Evolutionary conservation across 1,140 invertebrate genomes (phyloP), one percentile per base, ranked within the genome.

Genomic region (Pantala flavescens): DNA sequence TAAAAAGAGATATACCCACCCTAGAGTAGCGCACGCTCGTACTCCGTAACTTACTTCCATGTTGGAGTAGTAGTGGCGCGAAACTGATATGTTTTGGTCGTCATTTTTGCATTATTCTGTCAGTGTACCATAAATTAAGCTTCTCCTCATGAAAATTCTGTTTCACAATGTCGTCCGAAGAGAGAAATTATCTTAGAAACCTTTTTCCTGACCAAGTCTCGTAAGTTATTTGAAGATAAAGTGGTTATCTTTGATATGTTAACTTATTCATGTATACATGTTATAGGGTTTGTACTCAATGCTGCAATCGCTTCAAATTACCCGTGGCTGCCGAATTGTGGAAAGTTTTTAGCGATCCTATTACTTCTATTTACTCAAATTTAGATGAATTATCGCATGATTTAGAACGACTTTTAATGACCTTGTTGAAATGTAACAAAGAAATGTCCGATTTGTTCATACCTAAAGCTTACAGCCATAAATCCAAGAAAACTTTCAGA

Each of bases 321-420:
- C 12, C 49, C 49, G n/a, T 63, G 14, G 49, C n/a, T 19, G 49
- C 49, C n/a, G 49, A 63, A n/a, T 84, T 85, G 24, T 87, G 86
- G 86, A 83, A 85, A 81, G 84, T 85, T 81, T 84, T 86, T 77
- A 84, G 84, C 79, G 81, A 83, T 23, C 84, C 85, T 7, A 83
- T 84, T 24, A 82, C 83, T 77, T 81, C 83, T 12, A 79, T 87
- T 23, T 84, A 86, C 74, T 83, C 84, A 76, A 84, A 84, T 75
- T 80, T 84, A 76, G 82, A 84, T 73, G 78, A 83, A 63, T 63
- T 21, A 16, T 63, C 49, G 5, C 49, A 63, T 21, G n/a, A 63
- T 21, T 16, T 63, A 63, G 16, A 63, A 16, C 12, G 14, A 5
- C 49, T 63, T 14, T 63, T 63, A 21, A 63, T 1, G 1, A 63